Evolutionary conservation across 2,113 vertebrate species (phyloP).

Genomic region (Barbus barbus): DNA sequence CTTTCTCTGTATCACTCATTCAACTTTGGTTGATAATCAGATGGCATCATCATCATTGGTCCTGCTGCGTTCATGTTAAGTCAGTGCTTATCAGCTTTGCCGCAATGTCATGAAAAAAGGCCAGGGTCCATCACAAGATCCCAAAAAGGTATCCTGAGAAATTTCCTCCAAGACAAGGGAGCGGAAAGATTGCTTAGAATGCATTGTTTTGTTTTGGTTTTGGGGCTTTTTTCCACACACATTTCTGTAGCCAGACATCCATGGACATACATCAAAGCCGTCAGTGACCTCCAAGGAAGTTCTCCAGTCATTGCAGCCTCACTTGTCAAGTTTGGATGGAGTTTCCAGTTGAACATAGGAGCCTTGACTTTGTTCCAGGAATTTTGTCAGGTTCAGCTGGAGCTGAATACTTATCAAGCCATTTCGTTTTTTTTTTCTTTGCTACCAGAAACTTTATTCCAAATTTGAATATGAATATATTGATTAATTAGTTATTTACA

Average conservation of each 20-base stretch:
- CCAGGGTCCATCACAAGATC: neutral
- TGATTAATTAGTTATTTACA: neutral
- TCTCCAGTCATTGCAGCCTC: neutral
- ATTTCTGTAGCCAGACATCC: neutral
- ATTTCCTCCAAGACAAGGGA: neutral
- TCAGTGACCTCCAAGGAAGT: neutral
- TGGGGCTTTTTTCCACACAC: neutral
- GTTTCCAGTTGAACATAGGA: neutral
- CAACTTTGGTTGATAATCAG: neutral
- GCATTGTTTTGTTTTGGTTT: neutral
- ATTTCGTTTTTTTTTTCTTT: neutral
- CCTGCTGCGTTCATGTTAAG: neutral
- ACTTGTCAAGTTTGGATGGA: neutral
- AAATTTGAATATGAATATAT: neutral
- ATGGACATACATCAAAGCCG: neutral
- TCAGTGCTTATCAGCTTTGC: neutral
- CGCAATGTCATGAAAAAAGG: neutral
- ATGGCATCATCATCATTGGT: neutral
- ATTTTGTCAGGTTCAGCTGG: neutral
- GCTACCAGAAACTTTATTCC: neutral
- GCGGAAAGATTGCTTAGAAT: neutral
- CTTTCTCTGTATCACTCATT: neutral
- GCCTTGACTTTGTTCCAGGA: neutral
- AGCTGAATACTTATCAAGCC: neutral
- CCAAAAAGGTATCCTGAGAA: neutral